Conservation (phyloP, 2,113 vertebrate genomes). For the Pelecanus crispus region DNA sequence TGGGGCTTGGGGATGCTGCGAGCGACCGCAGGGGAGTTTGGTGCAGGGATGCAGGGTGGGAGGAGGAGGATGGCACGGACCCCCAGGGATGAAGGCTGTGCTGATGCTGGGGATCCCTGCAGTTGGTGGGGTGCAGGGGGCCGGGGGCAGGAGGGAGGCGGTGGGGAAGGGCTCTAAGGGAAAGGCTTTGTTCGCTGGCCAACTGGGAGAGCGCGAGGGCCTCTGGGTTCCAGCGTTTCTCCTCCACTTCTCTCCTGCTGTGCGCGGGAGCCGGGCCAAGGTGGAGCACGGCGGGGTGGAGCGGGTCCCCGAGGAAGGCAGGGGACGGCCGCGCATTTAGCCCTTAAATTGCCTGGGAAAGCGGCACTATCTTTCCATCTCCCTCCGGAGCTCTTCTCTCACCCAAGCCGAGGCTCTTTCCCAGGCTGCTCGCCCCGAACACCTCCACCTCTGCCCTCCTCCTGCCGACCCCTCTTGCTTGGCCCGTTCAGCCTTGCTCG, state of each 20-base stretch:
- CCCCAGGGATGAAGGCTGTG: background rate
- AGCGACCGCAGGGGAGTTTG: fast-evolving
- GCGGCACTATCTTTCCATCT: background rate
- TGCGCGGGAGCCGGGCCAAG: slow-evolving; percentile 39
- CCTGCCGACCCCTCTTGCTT: background rate
- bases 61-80: background rate
- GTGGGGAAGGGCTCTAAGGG: background rate
- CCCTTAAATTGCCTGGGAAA: slow-evolving; percentile 44
- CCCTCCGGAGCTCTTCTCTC: background rate
- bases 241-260: slow-evolving; percentile 41
- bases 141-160: background rate
- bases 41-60: background rate
- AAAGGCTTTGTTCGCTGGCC: slow-evolving; percentile 31
- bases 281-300: slow-evolving; percentile 35
- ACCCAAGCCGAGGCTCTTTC: background rate
- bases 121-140: background rate
- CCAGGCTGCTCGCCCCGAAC: background rate
- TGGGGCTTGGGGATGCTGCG: background rate
- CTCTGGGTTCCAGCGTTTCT: slow-evolving; percentile 19
- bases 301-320: slow-evolving; percentile 23
- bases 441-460: background rate
- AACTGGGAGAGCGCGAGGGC: slow-evolving; percentile 14
- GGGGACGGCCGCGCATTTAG: background rate
- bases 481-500: background rate
- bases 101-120: background rate